These are phyloP conservation scores for Ameiurus melas DNA, from an alignment of 2,113 vertebrate genomes.

Conservation along the genomic window DNA sequence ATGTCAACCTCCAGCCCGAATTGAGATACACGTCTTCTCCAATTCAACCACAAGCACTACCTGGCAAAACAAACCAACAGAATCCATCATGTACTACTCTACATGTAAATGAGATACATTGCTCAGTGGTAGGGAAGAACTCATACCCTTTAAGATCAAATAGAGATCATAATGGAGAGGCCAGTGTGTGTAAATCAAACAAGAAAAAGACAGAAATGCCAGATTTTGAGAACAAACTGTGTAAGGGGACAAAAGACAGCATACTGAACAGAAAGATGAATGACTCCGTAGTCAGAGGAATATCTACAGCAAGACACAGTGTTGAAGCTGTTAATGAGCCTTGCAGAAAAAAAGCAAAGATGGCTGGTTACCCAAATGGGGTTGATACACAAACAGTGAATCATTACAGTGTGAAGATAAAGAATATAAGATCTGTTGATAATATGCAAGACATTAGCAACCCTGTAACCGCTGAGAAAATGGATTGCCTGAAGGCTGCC, in stretches of 20 bases:
- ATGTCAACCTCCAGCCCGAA: slow-evolving; percentile 45
- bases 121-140: not conserved
- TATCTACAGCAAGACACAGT: not conserved
- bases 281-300: not conserved
- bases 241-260: not conserved
- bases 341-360: not conserved
- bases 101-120: not conserved
- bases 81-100: slow-evolving; percentile 5
- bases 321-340: not conserved
- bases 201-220: not conserved
- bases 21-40: slow-evolving; percentile 26
- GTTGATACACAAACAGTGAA: not conserved
- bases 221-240: not conserved
- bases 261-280: not conserved
- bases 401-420: not conserved
- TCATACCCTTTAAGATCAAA: not conserved
- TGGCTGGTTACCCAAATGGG: not conserved
- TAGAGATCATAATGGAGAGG: not conserved
- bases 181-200: not conserved
- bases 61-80: not conserved
- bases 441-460: not conserved
- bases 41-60: not conserved
- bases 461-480: not conserved
- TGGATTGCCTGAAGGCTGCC: not conserved
- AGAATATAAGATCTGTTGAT: not conserved